Base-by-base conservation (phyloP, 2,797 vertebrate species). In the Morus bassanus region DNA sequence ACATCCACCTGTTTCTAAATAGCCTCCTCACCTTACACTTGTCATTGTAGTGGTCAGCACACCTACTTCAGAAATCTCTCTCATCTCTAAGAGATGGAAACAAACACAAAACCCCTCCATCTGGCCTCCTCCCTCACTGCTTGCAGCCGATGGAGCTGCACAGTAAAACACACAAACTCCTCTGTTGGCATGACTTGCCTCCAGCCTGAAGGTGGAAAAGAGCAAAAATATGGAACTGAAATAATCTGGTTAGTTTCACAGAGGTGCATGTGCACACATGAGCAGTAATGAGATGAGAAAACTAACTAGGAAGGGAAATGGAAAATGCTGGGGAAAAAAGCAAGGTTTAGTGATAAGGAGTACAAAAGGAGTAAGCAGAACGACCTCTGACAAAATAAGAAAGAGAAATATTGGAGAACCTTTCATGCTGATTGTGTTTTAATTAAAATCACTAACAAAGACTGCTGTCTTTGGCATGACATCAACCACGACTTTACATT, bases 401-500 rank as follows among this genome's bases (percentile, higher is more conserved):
- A 48, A 70, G 57, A 93, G 50, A 90, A 94, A 48, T 88, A 83
- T 4, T 10, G 9, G 61, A 92, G 61, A 87, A 77, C 25, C 7
- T 91, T 75, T 74, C 39, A 48, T 21, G 50, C n/a, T 64, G 72
- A 78, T 46, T 68, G 60, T 87, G 67, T 80, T 96, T 87, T 86
- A 95, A 92, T 96, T 93, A 89, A 95, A 90, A 74, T 39, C 28
- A 78, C 74, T 94, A 92, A 54, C 60, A 61, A 94, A 91, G 73
- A 85, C 61, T 0, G 0, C 64, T 77, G 37, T 56, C 81, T 81
- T 91, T 93, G 92, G 81, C 93, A 61, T 67, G 75, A 82, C 41
- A 85, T 92, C 87, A 95, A 94, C 70, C 79, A 78, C 2, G 2
- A 86, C 61, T 91, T 87, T 31, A 57, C n/a, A 72, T 88, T 88